Evolutionary conservation across 2,888 invertebrate species (phyloP).

Genomic region (Lasioglossum calceatum): DNA sequence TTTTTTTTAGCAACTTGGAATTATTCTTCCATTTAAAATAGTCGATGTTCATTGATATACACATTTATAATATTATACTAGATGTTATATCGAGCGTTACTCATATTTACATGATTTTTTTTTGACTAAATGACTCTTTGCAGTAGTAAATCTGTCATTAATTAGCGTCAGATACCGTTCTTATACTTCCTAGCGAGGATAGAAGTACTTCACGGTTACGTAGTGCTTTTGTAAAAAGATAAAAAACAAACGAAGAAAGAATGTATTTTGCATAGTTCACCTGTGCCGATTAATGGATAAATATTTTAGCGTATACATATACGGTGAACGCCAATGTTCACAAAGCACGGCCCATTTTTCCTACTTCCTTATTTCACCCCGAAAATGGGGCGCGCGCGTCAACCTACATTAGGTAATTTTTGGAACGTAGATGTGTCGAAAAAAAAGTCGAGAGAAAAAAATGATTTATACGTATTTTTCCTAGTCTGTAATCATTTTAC

Average conservation of each 20-base stretch:
- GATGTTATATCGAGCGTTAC: slow-evolving; percentile 36
- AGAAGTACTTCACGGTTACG: slow-evolving; percentile 34
- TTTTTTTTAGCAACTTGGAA: slow-evolving; percentile 13
- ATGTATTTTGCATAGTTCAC: slow-evolving; percentile 47
- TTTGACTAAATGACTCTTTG: slow-evolving; percentile 30
- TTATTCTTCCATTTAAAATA: slow-evolving; percentile 38
- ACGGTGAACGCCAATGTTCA: slow-evolving; percentile 54
- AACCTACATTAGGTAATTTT: slow-evolving; percentile 55
- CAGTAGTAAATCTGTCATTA: slow-evolving; percentile 36
- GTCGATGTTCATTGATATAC: slow-evolving; percentile 29
- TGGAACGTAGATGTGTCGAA: slow-evolving; percentile 40
- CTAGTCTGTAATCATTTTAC: slow-evolving; percentile 57
- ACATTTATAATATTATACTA: slow-evolving; percentile 44
- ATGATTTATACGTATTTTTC: slow-evolving; percentile 49
- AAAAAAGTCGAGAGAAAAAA: slow-evolving; percentile 39
- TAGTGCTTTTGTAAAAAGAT: slow-evolving; percentile 49
- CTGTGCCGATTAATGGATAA: slow-evolving; percentile 51
- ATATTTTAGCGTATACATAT: slow-evolving; percentile 57
- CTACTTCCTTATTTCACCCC: slow-evolving; percentile 59
- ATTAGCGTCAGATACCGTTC: slow-evolving; percentile 38
- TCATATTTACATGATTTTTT: slow-evolving; percentile 50
- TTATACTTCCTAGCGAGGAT: slow-evolving; percentile 42
- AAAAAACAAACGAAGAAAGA: slow-evolving; percentile 4
- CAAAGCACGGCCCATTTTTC: slow-evolving; percentile 66
- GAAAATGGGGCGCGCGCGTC: slow-evolving; percentile 48